Conservation (phyloP, 92 coral and sea anemone genomes). For the Epizoanthus rinbou region DNA sequence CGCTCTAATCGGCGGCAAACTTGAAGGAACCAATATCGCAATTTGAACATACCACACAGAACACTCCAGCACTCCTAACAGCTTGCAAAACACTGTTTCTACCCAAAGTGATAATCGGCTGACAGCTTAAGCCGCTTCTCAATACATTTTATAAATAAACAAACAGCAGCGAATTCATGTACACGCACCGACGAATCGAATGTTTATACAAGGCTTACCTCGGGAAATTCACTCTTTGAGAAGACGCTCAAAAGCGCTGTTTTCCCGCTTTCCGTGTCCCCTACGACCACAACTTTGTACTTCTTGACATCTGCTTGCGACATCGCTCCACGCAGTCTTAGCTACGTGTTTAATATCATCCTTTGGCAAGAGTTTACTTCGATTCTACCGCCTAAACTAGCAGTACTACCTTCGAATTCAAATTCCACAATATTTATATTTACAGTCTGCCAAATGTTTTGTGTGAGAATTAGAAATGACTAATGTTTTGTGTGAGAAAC, state of each 20-base stretch:
- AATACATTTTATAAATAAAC: not conserved
- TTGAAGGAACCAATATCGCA: not conserved
- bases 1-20: constrained; percentile 45
- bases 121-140: not conserved
- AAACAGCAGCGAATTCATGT: not conserved
- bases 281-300: constrained; percentile 65
- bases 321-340: constrained; percentile 2
- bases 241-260: constrained; percentile 56
- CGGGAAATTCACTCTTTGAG: constrained; percentile 55
- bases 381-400: not conserved
- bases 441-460: constrained; percentile 19
- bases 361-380: not conserved
- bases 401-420: too few relatives aligned
- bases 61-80: not conserved
- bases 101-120: not conserved
- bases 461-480: constrained; percentile 24
- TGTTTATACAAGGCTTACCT: constrained; percentile 39
- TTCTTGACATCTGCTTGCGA: constrained; percentile 46
- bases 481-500: constrained; percentile 26
- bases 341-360: not conserved
- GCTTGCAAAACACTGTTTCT: constrained; percentile 12
- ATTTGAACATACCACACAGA: not conserved
- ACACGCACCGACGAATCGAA: too few relatives aligned
- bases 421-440: constrained; percentile 25
- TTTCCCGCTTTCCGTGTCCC: constrained; percentile 72